phyloP scores from a whole-genome alignment of 2,113 vertebrate genomes.

The Lophotis ruficrista region DNA sequence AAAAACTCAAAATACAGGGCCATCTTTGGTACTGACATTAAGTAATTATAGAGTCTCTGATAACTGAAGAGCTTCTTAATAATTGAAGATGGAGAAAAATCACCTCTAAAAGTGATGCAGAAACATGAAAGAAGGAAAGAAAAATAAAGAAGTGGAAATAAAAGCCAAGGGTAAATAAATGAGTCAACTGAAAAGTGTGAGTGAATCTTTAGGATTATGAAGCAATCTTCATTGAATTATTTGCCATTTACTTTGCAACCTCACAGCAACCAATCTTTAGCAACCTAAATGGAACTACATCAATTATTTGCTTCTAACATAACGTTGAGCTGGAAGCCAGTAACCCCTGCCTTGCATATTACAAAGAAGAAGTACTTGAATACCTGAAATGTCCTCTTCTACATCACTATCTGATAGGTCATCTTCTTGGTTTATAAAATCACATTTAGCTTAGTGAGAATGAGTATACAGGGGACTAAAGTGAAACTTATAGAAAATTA shows the following conservation, averaged over 20 bases:
- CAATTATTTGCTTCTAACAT: neutral
- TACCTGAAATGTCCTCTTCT: neutral
- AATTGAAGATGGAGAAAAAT: neutral
- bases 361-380: neutral
- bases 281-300: neutral
- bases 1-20: neutral
- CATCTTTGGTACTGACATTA: neutral
- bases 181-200: neutral
- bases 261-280: neutral
- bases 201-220: neutral
- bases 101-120: neutral
- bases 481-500: neutral
- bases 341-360: neutral
- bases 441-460: neutral
- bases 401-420: neutral
- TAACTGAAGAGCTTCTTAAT: neutral
- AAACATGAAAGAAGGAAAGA: neutral
- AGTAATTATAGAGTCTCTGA: neutral
- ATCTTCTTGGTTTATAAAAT: neutral
- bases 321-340: neutral
- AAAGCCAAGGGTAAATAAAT: neutral
- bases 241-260: neutral
- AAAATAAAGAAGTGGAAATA: neutral
- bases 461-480: neutral
- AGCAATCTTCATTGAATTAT: neutral